Conservation (phyloP, 2,888 invertebrate species). For the Lutraria lutraria region DNA sequence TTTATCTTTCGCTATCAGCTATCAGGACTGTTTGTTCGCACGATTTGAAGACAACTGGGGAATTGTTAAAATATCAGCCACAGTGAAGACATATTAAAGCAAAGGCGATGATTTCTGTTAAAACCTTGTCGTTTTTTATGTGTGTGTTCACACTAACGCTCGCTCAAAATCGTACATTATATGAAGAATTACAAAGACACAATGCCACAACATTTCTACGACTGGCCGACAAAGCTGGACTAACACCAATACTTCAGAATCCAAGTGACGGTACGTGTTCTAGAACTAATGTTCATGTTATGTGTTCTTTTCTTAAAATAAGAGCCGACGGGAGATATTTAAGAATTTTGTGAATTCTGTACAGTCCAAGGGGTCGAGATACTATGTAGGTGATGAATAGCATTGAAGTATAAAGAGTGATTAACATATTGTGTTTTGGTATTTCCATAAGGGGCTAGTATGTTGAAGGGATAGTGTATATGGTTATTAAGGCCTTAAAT, state of each 20-base stretch:
- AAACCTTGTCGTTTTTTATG: neutral
- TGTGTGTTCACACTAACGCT: neutral
- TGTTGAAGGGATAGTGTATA: no score
- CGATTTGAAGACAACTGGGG: neutral
- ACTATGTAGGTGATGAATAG: no score
- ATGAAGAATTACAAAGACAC: conserved; percentile 41
- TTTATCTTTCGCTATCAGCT: neutral
- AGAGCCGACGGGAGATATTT: no score
- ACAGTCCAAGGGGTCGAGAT: no score
- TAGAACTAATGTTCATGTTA: no score
- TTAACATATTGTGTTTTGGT: no score
- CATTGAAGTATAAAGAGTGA: no score
- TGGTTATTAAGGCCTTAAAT: no score
- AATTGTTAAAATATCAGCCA: neutral
- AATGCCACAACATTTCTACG: conserved; percentile 72
- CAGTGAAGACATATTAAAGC: neutral
- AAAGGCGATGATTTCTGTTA: neutral
- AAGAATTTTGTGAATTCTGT: no score
- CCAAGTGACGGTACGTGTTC: neutral
- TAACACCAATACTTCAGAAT: conserved; percentile 49
- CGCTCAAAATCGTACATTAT: conserved; percentile 37
- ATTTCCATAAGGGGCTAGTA: no score
- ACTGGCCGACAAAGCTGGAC: conserved; percentile 69
- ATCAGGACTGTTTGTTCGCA: conserved; percentile 8
- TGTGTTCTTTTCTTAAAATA: no score